phyloP scores from a whole-genome alignment of 2,797 vertebrate species.

The Chelon auratus region DNA sequence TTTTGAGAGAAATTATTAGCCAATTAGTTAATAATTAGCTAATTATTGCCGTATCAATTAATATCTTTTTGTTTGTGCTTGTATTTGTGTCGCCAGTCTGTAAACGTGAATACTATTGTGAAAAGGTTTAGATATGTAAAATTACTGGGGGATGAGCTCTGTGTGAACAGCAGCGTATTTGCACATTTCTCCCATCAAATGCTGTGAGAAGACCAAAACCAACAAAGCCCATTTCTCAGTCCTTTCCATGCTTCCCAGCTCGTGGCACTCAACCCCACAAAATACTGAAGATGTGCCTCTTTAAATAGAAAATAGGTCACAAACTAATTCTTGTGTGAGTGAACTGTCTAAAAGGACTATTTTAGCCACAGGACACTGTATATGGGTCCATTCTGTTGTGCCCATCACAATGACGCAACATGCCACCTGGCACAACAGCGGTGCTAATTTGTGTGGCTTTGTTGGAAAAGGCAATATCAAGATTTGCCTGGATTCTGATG shows the following conservation, averaged over 20 bases:
- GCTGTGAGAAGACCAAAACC: background rate
- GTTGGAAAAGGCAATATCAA: too few species aligned
- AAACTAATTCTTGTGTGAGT: background rate
- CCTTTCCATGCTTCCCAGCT: background rate
- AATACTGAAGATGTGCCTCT: background rate
- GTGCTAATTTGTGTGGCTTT: too few species aligned
- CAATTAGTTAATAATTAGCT: too few species aligned
- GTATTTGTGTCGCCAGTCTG: too few species aligned
- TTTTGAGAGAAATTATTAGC: too few species aligned
- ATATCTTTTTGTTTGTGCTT: too few species aligned
- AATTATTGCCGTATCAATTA: too few species aligned
- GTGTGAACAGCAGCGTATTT: background rate
- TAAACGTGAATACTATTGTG: too few species aligned
- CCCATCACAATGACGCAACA: background rate
- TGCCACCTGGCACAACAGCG: background rate
- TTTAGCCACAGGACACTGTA: background rate
- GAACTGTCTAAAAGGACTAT: too few species aligned
- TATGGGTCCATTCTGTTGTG: background rate
- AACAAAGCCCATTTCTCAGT: background rate
- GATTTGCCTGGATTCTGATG: too few species aligned
- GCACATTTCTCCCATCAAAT: constrained; percentile 3
- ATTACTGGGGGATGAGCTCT: too few species aligned
- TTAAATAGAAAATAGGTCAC: background rate
- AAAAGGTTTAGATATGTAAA: too few species aligned
- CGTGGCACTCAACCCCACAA: background rate